phyloP scores from a whole-genome alignment of 2,113 vertebrate genomes.

The Syngnathus scovelli region DNA sequence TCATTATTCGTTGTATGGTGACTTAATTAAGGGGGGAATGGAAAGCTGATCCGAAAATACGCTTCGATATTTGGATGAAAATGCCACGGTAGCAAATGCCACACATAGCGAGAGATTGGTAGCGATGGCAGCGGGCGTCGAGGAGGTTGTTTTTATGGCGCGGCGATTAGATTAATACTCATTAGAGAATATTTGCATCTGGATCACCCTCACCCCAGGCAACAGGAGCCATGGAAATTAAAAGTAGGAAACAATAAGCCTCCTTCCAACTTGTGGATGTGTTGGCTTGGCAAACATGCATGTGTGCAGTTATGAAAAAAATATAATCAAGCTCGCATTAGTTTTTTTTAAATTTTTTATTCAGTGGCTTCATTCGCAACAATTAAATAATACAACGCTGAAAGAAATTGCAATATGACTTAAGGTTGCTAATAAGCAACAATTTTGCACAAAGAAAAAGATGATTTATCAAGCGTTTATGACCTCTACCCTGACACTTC shows the following conservation, averaged over 20 bases:
- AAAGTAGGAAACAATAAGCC: constrained; percentile 68
- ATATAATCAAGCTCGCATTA: neutral
- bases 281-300: constrained; percentile 34
- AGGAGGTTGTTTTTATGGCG: constrained; percentile 67
- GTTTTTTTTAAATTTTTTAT: neutral
- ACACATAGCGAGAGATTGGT: constrained; percentile 36
- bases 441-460: constrained; percentile 12
- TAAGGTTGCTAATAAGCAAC: constrained; percentile 32
- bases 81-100: constrained; percentile 61
- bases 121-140: constrained; percentile 40
- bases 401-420: neutral
- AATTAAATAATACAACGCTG: constrained; percentile 6
- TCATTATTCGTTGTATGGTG: neutral
- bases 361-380: neutral
- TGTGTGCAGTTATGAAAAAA: neutral
- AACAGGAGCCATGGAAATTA: constrained; percentile 71
- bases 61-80: constrained; percentile 58
- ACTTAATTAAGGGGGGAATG: constrained; percentile 24
- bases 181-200: constrained; percentile 75
- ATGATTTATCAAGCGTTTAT: constrained; percentile 32
- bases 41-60: constrained; percentile 32
- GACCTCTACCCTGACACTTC: constrained; percentile 20
- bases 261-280: constrained; percentile 49
- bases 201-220: constrained; percentile 43
- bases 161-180: constrained; percentile 76